Percentiles rank a stretch among this genome's conserved stretches.
These are phyloP conservation scores for Chlorodrepanis virens DNA, from an alignment of 2,113 vertebrate genomes.

Conservation along the genomic window DNA sequence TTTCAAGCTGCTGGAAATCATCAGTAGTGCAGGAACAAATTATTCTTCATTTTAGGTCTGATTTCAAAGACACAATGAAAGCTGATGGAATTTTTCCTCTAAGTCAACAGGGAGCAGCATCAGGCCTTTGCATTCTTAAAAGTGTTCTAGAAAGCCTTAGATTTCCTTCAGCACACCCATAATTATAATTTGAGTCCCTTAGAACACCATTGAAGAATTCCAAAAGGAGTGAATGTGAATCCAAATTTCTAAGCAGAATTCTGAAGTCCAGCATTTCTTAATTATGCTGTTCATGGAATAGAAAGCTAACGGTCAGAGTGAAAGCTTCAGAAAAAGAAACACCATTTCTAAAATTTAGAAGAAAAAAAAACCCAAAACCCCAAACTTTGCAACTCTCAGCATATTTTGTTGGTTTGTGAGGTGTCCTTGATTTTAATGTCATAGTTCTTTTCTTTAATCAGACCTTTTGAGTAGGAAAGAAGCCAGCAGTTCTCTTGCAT, in stretches of 20 bases:
- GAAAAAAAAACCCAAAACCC: accelerated
- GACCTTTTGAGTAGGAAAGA: neutral
- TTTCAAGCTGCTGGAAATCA: neutral
- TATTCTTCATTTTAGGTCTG: neutral
- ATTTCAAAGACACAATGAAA: neutral
- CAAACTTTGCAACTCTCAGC: neutral
- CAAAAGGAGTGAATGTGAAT: neutral
- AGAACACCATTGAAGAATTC: neutral
- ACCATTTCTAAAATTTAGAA: neutral
- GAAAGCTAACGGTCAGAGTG: neutral
- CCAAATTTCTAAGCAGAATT: neutral
- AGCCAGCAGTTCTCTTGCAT: neutral
- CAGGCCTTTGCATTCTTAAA: neutral
- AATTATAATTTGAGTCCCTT: neutral
- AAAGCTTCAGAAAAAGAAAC: neutral
- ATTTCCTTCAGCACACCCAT: neutral
- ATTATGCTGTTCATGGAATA: neutral
- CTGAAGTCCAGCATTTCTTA: neutral
- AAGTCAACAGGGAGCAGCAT: neutral
- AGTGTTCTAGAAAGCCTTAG: neutral
- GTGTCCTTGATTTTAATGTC: neutral
- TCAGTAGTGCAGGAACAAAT: neutral
- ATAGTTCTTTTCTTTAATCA: neutral
- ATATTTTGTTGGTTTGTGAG: neutral
- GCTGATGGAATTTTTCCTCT: neutral